These are phyloP conservation scores for Brenthis daphne DNA, from an alignment of 2,888 invertebrate genomes.

Conservation along the genomic window DNA sequence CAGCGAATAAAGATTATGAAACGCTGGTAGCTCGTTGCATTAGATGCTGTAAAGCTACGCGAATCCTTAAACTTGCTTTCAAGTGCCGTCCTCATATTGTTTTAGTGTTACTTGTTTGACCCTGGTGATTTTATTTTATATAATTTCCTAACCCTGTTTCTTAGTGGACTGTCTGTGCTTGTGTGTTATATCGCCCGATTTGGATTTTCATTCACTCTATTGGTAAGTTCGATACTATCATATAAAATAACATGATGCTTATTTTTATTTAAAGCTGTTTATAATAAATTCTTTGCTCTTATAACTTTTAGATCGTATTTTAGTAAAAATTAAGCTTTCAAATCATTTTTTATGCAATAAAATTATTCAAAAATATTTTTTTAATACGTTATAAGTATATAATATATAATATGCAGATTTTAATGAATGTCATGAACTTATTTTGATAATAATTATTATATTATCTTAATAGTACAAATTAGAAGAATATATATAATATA, in stretches of 20 bases:
- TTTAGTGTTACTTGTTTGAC: conserved; percentile 70
- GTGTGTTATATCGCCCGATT: conserved; percentile 66
- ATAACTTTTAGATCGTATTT: no score
- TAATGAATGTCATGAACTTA: no score
- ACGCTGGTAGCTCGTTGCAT: conserved; percentile 26
- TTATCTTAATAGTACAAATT: no score
- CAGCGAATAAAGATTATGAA: conserved; percentile 74
- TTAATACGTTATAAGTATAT: no score
- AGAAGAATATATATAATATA: not conserved
- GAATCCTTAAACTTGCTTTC: conserved; percentile 47
- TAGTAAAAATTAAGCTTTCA: no score
- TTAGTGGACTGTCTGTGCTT: conserved; percentile 71
- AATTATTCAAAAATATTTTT: no score
- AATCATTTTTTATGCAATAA: no score
- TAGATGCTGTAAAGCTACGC: conserved; percentile 10
- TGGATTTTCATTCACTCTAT: conserved; percentile 71
- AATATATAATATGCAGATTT: no score
- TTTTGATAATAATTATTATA: no score
- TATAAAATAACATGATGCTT: not conserved
- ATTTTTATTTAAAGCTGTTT: not conserved
- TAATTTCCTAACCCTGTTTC: conserved; percentile 63
- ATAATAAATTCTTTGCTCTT: no score
- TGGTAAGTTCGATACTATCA: conserved; percentile 58
- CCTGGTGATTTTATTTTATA: conserved; percentile 75
- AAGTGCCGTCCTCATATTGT: conserved; percentile 56